Conservation (phyloP, 2,113 vertebrate genomes). For the rat (Rattus norvegicus) region DNA sequence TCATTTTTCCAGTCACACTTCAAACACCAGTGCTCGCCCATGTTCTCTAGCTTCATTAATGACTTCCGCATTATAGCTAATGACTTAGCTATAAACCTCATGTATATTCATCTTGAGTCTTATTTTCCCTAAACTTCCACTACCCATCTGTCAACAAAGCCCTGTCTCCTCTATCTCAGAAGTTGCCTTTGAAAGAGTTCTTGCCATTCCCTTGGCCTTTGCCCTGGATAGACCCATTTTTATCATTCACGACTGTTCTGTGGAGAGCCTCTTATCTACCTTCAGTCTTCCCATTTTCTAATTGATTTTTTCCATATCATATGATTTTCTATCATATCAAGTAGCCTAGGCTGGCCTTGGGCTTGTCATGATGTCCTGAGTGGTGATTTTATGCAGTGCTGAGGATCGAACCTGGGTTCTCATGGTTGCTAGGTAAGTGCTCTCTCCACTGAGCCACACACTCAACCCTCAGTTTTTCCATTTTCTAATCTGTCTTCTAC, state of each 20-base stretch:
- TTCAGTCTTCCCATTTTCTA: constrained; percentile 45
- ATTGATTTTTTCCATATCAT: not conserved
- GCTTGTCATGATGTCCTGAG: too few relatives aligned
- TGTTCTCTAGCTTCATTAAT: not conserved
- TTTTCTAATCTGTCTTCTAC: constrained; percentile 46
- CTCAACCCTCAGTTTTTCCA: not conserved
- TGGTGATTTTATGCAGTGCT: too few relatives aligned
- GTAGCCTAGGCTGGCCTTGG: too few relatives aligned
- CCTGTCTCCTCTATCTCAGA: constrained; percentile 45
- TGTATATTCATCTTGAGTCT: constrained; percentile 61
- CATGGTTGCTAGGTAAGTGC: too few relatives aligned
- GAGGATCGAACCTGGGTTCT: too few relatives aligned
- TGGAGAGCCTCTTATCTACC: constrained; percentile 11
- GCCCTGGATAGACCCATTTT: constrained; percentile 20
- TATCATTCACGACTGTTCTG: constrained; percentile 39
- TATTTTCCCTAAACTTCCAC: constrained; percentile 22
- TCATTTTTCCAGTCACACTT: not conserved
- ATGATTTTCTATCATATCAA: too few relatives aligned
- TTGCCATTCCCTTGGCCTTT: not conserved
- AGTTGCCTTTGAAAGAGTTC: constrained; percentile 48
- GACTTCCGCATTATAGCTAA: not conserved
- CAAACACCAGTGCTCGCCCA: not conserved
- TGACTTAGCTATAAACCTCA: constrained; percentile 43
- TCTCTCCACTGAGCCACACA: too few relatives aligned
- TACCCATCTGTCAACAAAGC: not conserved